These are phyloP conservation scores for Sinodicranocentrus sp. DNA, from an alignment of 2,888 invertebrate genomes.

Conservation along the genomic window DNA sequence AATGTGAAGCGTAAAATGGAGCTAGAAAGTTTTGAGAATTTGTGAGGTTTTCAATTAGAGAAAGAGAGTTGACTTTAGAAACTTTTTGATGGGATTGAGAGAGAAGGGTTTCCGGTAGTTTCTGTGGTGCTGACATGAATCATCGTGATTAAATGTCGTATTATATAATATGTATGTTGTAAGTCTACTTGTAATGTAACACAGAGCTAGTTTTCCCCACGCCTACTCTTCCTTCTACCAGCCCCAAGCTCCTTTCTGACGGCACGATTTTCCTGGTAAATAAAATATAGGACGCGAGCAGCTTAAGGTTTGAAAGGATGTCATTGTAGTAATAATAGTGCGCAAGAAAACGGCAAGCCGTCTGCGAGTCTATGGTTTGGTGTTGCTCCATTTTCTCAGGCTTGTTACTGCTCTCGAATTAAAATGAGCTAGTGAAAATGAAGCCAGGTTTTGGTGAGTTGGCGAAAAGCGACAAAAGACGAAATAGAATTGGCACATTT, in stretches of 20 bases:
- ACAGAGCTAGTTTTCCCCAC: not conserved
- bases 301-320: not conserved
- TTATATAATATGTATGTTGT: not conserved
- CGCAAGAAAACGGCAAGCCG: not conserved
- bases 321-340: not conserved
- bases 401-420: not conserved
- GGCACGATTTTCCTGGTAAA: constrained; percentile 1
- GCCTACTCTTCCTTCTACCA: no score
- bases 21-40: not conserved
- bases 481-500: constrained; percentile 11
- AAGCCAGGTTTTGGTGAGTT: not conserved
- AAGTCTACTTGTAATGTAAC: not conserved
- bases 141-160: not conserved
- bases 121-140: constrained; percentile 16
- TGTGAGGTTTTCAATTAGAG: constrained; percentile 10
- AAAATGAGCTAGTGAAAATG: constrained; percentile 7
- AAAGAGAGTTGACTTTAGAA: not conserved
- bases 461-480: not conserved
- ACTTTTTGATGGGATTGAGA: no score
- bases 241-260: not conserved
- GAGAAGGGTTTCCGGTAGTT: not conserved
- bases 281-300: not conserved
- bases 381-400: not conserved
- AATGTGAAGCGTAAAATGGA: not conserved
- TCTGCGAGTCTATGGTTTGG: no score